phyloP scores from a whole-genome alignment of 2,888 invertebrate genomes.

The Leuctra nigra region DNA sequence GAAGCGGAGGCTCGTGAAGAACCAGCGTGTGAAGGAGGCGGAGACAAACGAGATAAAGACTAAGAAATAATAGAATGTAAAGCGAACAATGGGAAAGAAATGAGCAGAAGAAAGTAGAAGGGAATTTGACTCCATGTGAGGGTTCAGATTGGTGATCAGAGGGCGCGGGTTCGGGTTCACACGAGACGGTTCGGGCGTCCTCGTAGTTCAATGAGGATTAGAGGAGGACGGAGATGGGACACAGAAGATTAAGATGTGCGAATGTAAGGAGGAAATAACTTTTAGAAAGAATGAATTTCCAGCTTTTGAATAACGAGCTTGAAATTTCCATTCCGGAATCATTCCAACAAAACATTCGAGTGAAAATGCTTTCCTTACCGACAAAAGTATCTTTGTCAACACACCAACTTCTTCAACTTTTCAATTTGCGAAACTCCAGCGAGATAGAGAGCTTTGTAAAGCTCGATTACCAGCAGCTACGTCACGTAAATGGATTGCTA shows the following conservation, averaged over 20 bases:
- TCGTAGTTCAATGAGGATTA: conserved; percentile 15
- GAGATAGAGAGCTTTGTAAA: neutral
- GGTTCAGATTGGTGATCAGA: conserved; percentile 2
- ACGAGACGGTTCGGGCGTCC: neutral
- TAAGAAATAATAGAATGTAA: conserved; percentile 16
- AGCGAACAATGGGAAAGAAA: conserved; percentile 16
- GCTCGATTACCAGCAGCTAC: neutral
- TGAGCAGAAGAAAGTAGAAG: conserved; percentile 13
- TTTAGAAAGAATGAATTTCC: neutral
- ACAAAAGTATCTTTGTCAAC: conserved; percentile 24
- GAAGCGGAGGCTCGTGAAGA: neutral
- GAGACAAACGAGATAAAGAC: conserved; percentile 13
- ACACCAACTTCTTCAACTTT: conserved; percentile 19
- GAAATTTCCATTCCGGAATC: conserved; percentile 7
- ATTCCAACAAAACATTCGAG: conserved; percentile 12
- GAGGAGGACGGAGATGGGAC: conserved; percentile 22
- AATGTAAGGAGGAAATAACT: conserved; percentile 14
- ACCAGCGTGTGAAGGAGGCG: conserved; percentile 8
- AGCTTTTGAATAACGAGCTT: conserved; percentile 18
- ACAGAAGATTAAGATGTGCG: conserved; percentile 21
- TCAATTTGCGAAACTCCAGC: conserved; percentile 7
- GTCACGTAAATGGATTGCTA: conserved; percentile 20
- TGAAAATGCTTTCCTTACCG: conserved; percentile 16
- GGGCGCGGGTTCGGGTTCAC: neutral
- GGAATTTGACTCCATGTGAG: neutral